These are phyloP conservation scores for Botia kubotai DNA, from an alignment of 2,797 vertebrate genomes.

Conservation along the genomic window DNA sequence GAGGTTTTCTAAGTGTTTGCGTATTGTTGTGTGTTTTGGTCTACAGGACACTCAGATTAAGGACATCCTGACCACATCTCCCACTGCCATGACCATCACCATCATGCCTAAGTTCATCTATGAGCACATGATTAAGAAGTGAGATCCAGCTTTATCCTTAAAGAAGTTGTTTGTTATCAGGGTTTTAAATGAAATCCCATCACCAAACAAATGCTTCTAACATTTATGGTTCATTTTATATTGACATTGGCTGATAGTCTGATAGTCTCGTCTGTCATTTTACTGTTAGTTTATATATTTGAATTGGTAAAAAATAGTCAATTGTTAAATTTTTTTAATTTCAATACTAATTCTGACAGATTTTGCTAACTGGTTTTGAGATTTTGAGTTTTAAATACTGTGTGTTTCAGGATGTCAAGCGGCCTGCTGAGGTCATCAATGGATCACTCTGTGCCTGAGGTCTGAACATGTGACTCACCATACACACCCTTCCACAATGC, in stretches of 20 bases:
- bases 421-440: constrained; percentile 86
- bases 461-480: constrained; percentile 72
- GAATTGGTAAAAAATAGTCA: too few species aligned
- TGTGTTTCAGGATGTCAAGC: constrained; percentile 81
- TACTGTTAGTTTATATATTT: too few species aligned
- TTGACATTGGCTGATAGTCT: too few species aligned
- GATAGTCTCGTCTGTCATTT: too few species aligned
- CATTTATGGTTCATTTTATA: too few species aligned
- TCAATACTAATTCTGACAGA: not conserved
- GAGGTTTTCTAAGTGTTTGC: not conserved
- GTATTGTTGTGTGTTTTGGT: constrained; percentile 16
- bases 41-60: constrained; percentile 86
- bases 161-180: too few species aligned
- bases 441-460: constrained; percentile 94
- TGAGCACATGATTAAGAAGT: constrained; percentile 96
- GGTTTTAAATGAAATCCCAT: too few species aligned
- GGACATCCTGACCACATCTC: constrained; percentile 85
- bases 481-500: constrained; percentile 55
- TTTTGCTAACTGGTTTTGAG: not conserved
- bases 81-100: constrained; percentile 88
- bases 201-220: too few species aligned
- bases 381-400: not conserved
- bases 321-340: too few species aligned
- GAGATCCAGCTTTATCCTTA: constrained; percentile 52
- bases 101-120: constrained; percentile 92